These are phyloP conservation scores for Drosophila sechellia DNA, from an alignment of 1,140 invertebrate species.

Conservation along the genomic window DNA sequence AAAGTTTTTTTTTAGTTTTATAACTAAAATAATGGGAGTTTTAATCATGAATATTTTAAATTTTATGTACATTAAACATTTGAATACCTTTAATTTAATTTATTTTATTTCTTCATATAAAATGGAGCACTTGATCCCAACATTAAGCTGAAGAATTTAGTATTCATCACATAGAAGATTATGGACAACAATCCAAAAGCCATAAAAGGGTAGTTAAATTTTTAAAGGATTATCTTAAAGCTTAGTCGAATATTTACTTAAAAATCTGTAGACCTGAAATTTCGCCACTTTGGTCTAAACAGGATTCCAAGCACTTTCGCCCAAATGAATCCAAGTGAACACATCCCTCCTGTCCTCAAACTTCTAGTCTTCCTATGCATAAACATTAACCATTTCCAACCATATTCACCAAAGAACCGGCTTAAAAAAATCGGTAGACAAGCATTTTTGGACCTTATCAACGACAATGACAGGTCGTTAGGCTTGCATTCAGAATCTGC, in stretches of 20 bases:
- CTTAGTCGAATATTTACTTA: conserved; percentile 19
- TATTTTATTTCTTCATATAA: too few species aligned
- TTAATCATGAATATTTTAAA: background rate
- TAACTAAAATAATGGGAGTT: too few species aligned
- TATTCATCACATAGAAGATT: background rate
- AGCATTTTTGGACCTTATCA: conserved; percentile 72
- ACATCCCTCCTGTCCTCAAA: conserved; percentile 1
- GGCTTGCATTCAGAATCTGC: conserved; percentile 76
- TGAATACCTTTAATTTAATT: too few species aligned
- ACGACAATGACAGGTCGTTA: conserved; percentile 80
- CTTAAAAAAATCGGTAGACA: conserved; percentile 47
- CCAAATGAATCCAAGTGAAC: conserved; percentile 17
- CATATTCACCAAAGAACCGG: conserved; percentile 11
- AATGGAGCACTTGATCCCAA: too few species aligned
- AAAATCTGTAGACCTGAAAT: conserved; percentile 2
- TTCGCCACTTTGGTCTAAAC: background rate
- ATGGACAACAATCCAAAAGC: background rate
- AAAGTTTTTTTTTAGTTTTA: too few species aligned
- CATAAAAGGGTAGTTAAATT: background rate
- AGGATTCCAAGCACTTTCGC: conserved; percentile 26
- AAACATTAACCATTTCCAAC: conserved; percentile 58
- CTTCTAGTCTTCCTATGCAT: conserved; percentile 47
- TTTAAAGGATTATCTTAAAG: conserved; percentile 21
- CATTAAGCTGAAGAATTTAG: too few species aligned
- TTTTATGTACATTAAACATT: background rate